A percentile compares a stretch with the other conserved stretches of the same genome.
Conservation (phyloP, 2,113 vertebrate genomes). For the Mastomys coucha region DNA sequence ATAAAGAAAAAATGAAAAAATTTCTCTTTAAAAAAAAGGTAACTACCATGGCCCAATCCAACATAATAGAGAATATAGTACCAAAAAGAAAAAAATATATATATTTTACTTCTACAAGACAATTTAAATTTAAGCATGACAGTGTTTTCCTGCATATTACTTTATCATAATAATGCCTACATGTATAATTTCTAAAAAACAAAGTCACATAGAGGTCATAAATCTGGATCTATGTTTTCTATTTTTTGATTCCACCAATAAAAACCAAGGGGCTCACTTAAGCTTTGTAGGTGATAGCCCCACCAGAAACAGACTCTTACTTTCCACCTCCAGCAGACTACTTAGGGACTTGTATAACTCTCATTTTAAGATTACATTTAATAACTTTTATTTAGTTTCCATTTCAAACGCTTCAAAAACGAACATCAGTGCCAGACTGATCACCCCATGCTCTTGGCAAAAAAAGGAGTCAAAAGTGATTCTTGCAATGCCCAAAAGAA, state of each 20-base stretch:
- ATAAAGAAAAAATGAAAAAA: not conserved
- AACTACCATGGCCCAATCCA: constrained; percentile 12
- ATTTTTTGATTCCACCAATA: not conserved
- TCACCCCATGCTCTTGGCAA: constrained; percentile 63
- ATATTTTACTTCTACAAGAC: constrained; percentile 16
- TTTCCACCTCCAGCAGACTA: constrained; percentile 43
- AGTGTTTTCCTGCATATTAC: not conserved
- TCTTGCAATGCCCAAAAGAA: constrained; percentile 80
- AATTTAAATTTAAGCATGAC: not conserved
- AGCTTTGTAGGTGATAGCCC: constrained; percentile 1
- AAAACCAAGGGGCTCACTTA: not conserved
- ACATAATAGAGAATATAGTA: not conserved
- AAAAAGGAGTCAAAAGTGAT: constrained; percentile 79
- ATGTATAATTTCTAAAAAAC: not conserved
- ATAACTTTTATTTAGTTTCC: constrained; percentile 67
- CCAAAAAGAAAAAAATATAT: not conserved
- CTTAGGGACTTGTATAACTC: constrained; percentile 35
- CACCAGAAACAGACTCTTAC: constrained; percentile 25
- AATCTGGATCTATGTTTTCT: not conserved
- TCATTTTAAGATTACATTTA: constrained; percentile 76
- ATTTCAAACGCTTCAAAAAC: constrained; percentile 80
- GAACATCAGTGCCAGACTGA: constrained; percentile 74
- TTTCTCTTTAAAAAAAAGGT: not conserved
- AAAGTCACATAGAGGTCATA: not conserved
- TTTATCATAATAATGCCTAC: not conserved